Evolutionary conservation across 2,797 vertebrate species (phyloP).

Genomic region (Pseudochaenichthys georgianus): DNA sequence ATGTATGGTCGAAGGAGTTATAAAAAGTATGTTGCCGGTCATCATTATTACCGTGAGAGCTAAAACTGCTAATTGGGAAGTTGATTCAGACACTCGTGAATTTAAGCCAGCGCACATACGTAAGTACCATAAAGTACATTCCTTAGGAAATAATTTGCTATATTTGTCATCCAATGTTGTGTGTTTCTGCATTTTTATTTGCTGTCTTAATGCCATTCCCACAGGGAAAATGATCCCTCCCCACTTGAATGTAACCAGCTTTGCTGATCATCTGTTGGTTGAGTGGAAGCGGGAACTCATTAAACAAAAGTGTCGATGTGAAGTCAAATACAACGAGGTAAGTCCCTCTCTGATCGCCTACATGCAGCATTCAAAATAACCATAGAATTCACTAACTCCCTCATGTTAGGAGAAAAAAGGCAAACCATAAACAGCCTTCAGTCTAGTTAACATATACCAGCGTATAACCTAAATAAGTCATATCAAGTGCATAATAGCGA

Average conservation of each 20-base stretch:
- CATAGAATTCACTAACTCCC: not conserved
- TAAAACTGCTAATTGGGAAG: constrained; percentile 46
- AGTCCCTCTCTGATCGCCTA: not conserved
- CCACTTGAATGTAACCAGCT: not conserved
- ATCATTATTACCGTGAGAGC: constrained; percentile 60
- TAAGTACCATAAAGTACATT: constrained; percentile 49
- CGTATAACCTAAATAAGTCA: no score
- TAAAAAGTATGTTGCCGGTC: rapidly evolving
- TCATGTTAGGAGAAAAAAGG: not conserved
- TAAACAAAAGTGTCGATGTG: not conserved
- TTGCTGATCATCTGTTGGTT: constrained; percentile 39
- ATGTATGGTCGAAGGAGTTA: constrained; percentile 33
- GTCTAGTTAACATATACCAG: not conserved
- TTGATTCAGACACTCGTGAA: constrained; percentile 35
- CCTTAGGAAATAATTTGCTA: not conserved
- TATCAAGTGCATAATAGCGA: no score
- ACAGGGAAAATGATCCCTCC: constrained; percentile 64
- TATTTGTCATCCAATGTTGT: not conserved
- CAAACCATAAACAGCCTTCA: not conserved
- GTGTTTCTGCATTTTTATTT: constrained; percentile 10
- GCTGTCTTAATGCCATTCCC: constrained; percentile 4
- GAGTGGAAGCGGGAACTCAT: rapidly evolving
- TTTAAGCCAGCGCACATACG: constrained; percentile 18
- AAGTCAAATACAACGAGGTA: constrained; percentile 75
- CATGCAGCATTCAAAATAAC: not conserved